Conservation (phyloP, 2,797 vertebrate species). For the Delichon dasypus region DNA sequence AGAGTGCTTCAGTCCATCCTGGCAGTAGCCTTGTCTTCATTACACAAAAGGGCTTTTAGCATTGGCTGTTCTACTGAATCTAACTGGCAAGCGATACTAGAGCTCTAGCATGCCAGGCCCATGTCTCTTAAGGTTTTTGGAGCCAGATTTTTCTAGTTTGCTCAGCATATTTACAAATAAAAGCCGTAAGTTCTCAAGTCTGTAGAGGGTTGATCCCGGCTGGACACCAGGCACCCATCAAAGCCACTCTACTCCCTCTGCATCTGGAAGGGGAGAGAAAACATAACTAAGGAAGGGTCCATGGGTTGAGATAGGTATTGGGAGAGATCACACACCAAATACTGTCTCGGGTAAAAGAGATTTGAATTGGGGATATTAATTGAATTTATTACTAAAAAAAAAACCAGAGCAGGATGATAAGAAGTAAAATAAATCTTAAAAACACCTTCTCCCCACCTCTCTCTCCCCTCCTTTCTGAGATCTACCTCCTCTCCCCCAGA, state of each 20-base stretch:
- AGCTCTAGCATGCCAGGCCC: not conserved
- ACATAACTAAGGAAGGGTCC: not conserved
- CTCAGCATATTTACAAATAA: not conserved
- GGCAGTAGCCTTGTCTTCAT: not conserved
- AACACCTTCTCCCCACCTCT: not conserved
- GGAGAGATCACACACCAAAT: not conserved
- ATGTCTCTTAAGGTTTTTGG: not conserved
- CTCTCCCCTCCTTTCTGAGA: not conserved
- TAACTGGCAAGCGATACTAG: not conserved
- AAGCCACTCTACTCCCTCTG: not conserved
- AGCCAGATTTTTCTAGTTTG: not conserved
- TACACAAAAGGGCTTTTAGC: not conserved
- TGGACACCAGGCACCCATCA: not conserved
- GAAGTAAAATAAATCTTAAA: not conserved
- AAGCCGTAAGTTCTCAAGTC: not conserved
- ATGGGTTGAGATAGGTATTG: not conserved
- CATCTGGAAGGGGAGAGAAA: not conserved
- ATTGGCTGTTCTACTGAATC: not conserved
- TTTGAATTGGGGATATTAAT: fast-evolving
- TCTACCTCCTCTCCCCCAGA: not conserved
- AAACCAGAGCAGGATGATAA: not conserved
- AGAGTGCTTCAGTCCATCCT: not conserved
- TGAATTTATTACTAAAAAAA: not conserved
- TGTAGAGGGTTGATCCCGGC: not conserved
- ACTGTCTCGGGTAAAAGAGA: not conserved